Evolutionary conservation across 1,140 invertebrate species (phyloP).

Genomic region (Zaprionus africanus): DNA sequence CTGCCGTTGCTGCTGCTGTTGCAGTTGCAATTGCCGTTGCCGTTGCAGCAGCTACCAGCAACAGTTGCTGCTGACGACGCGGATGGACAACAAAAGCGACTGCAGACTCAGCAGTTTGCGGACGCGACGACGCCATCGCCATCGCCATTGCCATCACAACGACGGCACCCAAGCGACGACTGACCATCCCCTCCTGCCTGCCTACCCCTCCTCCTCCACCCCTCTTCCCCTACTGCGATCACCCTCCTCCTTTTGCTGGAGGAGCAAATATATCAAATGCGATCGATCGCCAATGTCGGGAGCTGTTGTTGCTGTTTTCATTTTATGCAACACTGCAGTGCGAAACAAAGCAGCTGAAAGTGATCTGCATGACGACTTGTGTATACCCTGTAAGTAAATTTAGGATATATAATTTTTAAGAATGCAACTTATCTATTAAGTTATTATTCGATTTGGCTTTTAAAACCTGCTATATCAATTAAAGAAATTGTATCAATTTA

Average conservation of each 20-base stretch:
- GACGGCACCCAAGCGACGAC: background rate
- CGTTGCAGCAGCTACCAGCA: conserved; percentile 50
- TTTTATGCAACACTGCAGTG: conserved; percentile 29
- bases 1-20: conserved; percentile 37
- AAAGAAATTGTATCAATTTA: too few relatives aligned
- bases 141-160: conserved; percentile 13
- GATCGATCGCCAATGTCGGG: conserved; percentile 82
- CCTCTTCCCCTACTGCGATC: conserved; percentile 13
- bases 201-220: background rate
- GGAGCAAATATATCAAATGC: conserved; percentile 83
- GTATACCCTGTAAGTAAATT: conserved; percentile 17
- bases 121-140: conserved; percentile 68
- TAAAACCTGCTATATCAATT: too few relatives aligned
- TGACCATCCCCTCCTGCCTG: background rate
- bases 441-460: too few relatives aligned
- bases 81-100: conserved; percentile 74
- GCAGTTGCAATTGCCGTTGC: conserved; percentile 51
- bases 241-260: conserved; percentile 50
- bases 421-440: too few relatives aligned
- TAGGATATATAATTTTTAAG: too few relatives aligned
- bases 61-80: conserved; percentile 44
- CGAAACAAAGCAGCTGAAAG: background rate
- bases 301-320: conserved; percentile 60
- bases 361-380: background rate
- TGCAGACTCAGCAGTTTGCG: conserved; percentile 16